Conservation (phyloP, 2,888 invertebrate genomes). For the Camponotus fellah region DNA sequence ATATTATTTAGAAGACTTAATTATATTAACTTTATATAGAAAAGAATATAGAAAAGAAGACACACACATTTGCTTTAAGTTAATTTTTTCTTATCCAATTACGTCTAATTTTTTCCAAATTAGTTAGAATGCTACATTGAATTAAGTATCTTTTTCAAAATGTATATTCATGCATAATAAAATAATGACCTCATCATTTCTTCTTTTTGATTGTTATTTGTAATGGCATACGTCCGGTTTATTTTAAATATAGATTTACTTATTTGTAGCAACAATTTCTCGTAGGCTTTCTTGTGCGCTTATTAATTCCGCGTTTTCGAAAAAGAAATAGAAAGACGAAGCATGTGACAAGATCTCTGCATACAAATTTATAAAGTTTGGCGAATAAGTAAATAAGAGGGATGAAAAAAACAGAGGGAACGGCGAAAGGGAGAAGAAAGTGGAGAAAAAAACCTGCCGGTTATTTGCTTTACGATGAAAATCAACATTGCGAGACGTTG, state of each 20-base stretch:
- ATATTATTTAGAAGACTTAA: background rate
- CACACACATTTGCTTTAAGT: background rate
- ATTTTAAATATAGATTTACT: conserved; percentile 42
- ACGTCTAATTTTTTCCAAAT: background rate
- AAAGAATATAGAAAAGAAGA: background rate
- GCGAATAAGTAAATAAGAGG: background rate
- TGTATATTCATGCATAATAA: conserved; percentile 23
- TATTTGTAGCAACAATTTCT: conserved; percentile 22
- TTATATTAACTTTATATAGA: background rate
- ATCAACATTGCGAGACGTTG: conserved; percentile 73
- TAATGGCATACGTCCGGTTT: background rate
- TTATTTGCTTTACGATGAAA: conserved; percentile 78
- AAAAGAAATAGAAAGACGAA: background rate
- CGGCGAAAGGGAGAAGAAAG: background rate
- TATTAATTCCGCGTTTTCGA: background rate
- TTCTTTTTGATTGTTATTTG: conserved; percentile 5
- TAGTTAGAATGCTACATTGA: background rate
- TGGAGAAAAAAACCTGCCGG: conserved; percentile 29
- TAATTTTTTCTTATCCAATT: conserved; percentile 12
- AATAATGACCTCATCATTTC: conserved; percentile 22
- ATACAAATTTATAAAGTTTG: conserved; percentile 56
- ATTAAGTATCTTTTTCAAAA: conserved; percentile 1
- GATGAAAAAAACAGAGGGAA: background rate
- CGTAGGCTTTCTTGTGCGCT: background rate
- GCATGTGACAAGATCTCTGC: conserved; percentile 20